Evolutionary conservation across 2,113 vertebrate genomes (phyloP), one percentile per base, ranked within the genome.

Genomic region (Phrynosoma blainvillii): DNA sequence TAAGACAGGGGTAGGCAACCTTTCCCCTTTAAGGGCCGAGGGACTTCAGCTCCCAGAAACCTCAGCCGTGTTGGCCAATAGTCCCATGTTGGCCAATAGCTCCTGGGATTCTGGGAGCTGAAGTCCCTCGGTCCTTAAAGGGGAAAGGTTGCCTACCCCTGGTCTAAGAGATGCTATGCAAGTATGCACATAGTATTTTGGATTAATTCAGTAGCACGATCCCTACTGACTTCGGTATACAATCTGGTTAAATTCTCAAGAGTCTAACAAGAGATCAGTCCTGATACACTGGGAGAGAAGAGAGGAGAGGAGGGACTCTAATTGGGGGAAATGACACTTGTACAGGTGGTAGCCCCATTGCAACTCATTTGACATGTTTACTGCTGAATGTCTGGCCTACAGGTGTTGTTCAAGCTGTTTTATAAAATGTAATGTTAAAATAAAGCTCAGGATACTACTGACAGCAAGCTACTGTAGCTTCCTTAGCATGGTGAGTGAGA

Each of bases 131-230:
- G n/a, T n/a, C n/a, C n/a, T n/a, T n/a, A n/a, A n/a, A n/a, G n/a
- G n/a, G n/a, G n/a, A n/a, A n/a, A n/a, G n/a, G n/a, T n/a, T n/a
- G n/a, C n/a, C n/a, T n/a, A n/a, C n/a, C n/a, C n/a, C n/a, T n/a
- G n/a, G 65, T n/a, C 18, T 76, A 90, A 82, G 93, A 93, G 93
- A 89, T 83, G 88, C 92, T 42, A 0, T 86, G 88, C 92, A 94
- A 94, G 90, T 93, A 92, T 94, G 93, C 90, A 92, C 94, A 89
- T 86, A 59, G 13, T 42, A 70, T 18, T 66, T 68, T 16, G 25
- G 79, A 5, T 91, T 52, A 89, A 79, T n/a, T 89, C 91, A 92
- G 95, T 20, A 90, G 93, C 94, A 88, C 83, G 93, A 20, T 79
- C 89, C 81, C 88, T 87, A 82, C 91, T 83, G 80, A 87, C 74